These are phyloP conservation scores for Piscicola geometra DNA, from an alignment of 2,888 invertebrate species.

Conservation along the genomic window DNA sequence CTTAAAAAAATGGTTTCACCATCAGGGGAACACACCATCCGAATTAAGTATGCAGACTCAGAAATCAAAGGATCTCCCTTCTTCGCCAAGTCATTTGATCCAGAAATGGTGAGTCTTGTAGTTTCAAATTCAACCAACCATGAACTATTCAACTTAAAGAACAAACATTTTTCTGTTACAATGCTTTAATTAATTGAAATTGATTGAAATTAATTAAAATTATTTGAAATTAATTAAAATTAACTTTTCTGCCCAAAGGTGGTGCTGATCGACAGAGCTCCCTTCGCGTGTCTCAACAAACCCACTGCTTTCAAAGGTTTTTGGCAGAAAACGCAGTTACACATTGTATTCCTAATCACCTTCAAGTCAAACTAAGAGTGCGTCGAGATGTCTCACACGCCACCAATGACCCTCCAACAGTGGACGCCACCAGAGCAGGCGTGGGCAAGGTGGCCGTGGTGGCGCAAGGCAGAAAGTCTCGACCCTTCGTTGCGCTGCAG, in stretches of 20 bases:
- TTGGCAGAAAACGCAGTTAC: not conserved
- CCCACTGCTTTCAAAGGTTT: constrained; percentile 20
- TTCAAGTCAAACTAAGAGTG: no score
- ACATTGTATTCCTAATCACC: not conserved
- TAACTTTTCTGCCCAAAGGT: not conserved
- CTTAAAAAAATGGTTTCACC: no score
- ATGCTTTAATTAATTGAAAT: no score
- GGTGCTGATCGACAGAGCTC: constrained; percentile 10
- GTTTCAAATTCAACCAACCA: constrained; percentile 38
- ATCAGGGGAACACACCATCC: constrained; percentile 40
- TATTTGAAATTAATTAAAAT: not conserved
- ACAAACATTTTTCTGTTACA: not conserved
- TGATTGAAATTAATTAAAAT: no score
- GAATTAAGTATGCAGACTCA: constrained; percentile 41
- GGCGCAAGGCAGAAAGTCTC: constrained; percentile 38
- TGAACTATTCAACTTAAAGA: constrained; percentile 38
- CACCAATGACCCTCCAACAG: constrained; percentile 30
- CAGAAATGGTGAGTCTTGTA: constrained; percentile 64
- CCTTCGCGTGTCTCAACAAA: constrained; percentile 27
- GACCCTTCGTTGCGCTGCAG: constrained; percentile 37
- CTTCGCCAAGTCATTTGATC: constrained; percentile 72
- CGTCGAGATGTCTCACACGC: no score
- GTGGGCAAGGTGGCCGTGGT: constrained; percentile 41
- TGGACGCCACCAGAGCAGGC: constrained; percentile 42
- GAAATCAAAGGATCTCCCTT: constrained; percentile 69